phyloP scores from a whole-genome alignment of 2,888 invertebrate species.

The Bombylius major region DNA sequence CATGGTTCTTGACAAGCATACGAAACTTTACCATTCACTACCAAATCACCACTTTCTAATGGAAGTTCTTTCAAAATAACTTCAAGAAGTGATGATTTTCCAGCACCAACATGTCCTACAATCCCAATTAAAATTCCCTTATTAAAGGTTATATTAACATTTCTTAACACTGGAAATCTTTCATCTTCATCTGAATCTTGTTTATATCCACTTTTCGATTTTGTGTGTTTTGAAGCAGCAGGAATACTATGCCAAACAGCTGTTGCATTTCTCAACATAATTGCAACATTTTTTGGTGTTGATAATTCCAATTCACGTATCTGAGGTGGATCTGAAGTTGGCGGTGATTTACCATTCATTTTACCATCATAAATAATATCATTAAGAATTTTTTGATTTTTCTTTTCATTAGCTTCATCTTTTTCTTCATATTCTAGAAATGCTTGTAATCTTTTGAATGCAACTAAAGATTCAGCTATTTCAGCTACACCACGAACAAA shows the following conservation, averaged over 20 bases:
- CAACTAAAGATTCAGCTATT: conserved; percentile 66
- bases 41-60: conserved; percentile 39
- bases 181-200: conserved; percentile 4
- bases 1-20: conserved; percentile 81
- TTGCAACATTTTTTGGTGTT: conserved; percentile 17
- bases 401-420: not conserved
- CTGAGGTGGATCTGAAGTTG: not conserved
- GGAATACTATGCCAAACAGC: conserved; percentile 36
- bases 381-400: not conserved
- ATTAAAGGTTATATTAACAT: conserved; percentile 41
- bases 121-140: conserved; percentile 52
- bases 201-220: not conserved
- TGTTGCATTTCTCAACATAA: conserved; percentile 24
- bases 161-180: conserved; percentile 36
- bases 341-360: not conserved
- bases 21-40: conserved; percentile 49
- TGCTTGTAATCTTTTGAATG: conserved; percentile 51
- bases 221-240: not conserved
- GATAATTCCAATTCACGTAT: conserved; percentile 1
- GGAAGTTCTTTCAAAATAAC: conserved; percentile 61
- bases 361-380: conserved; percentile 8
- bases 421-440: conserved; percentile 36
- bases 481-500: conserved; percentile 59
- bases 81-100: conserved; percentile 57
- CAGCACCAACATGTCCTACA: conserved; percentile 63